These are phyloP conservation scores for Pachycephus smyrnensis DNA, from an alignment of 2,888 invertebrate genomes.

Conservation along the genomic window DNA sequence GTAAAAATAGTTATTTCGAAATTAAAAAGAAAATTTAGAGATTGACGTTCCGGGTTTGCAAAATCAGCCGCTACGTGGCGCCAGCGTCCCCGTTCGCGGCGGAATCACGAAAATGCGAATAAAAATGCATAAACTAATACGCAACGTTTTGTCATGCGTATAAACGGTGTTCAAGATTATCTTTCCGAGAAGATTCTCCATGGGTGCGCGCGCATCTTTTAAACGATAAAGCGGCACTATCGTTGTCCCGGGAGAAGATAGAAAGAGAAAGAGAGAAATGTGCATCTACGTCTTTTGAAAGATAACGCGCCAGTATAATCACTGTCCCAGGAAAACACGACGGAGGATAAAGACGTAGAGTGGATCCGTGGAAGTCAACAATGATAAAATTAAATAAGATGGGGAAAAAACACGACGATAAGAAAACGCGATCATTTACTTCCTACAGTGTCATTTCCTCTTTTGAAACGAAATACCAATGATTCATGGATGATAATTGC, in stretches of 20 bases:
- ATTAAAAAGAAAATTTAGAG: not conserved
- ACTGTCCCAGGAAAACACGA: not conserved
- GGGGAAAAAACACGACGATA: not conserved
- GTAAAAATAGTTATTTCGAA: not conserved
- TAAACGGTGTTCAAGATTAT: not conserved
- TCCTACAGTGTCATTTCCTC: not conserved
- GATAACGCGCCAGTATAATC: not conserved
- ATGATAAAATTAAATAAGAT: not conserved
- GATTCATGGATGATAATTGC: not conserved
- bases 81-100: not conserved
- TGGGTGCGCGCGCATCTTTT: not conserved
- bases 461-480: not conserved
- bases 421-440: not conserved
- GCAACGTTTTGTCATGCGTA: not conserved
- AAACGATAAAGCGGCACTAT: not conserved
- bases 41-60: not conserved
- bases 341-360: not conserved
- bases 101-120: not conserved
- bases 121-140: not conserved
- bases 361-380: not conserved
- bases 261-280: not conserved
- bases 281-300: not conserved
- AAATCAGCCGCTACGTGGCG: not conserved
- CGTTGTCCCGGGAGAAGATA: not conserved
- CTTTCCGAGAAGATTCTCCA: not conserved